These are phyloP conservation scores for Lithosia quadra DNA, from an alignment of 2,888 invertebrate species.

Conservation along the genomic window DNA sequence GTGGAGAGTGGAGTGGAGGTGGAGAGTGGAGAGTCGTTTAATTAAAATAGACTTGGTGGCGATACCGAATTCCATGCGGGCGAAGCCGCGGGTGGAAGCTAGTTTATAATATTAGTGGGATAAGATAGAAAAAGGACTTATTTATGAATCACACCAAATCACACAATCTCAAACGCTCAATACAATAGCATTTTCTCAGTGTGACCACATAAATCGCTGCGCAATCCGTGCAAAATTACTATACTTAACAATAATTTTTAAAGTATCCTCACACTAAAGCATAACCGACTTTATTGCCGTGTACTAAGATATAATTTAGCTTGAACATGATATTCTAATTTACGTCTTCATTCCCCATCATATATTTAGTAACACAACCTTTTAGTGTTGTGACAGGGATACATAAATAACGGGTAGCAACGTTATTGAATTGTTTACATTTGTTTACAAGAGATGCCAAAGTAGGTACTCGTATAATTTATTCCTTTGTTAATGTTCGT, in stretches of 20 bases:
- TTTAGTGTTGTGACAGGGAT: slow-evolving; percentile 17
- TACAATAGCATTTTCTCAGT: neutral
- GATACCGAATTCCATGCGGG: no score
- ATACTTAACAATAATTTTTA: neutral
- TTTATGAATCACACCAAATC: no score
- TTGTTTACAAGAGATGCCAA: slow-evolving; percentile 14
- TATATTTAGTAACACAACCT: slow-evolving; percentile 16
- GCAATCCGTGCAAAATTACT: neutral
- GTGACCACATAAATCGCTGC: neutral
- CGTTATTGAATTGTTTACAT: slow-evolving; percentile 17
- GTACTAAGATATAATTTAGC: neutral
- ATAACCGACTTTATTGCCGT: neutral
- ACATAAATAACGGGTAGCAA: slow-evolving; percentile 17
- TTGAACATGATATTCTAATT: neutral
- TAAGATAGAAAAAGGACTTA: no score
- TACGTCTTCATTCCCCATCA: slow-evolving; percentile 6
- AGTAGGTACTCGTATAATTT: slow-evolving; percentile 33
- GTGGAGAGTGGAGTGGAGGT: no score
- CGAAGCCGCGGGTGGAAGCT: no score
- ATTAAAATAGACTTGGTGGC: no score
- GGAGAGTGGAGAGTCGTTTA: no score
- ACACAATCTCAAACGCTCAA: neutral
- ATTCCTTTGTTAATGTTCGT: slow-evolving; percentile 20
- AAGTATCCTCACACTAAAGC: neutral
- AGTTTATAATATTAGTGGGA: no score